These are phyloP conservation scores for Porphyrio hochstetteri DNA, from an alignment of 2,113 vertebrate genomes.

Conservation along the genomic window DNA sequence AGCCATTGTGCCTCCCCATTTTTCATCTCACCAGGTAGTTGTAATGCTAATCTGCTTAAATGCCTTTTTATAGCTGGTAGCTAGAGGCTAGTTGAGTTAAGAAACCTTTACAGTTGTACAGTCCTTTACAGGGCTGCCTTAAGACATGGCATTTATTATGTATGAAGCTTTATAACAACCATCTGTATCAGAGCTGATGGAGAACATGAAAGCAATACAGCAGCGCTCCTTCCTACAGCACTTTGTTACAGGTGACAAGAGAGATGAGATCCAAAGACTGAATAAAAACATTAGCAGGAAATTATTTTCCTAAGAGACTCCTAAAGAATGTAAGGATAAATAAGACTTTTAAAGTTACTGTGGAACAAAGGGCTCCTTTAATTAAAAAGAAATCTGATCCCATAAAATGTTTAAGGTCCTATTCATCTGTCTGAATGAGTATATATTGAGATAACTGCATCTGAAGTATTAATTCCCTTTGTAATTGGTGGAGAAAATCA, in stretches of 20 bases:
- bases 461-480: neutral
- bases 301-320: conserved; percentile 14
- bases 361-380: conserved; percentile 22
- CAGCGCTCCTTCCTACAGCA: neutral
- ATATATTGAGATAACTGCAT: neutral
- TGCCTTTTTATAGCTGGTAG: conserved; percentile 8
- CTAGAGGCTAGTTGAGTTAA: conserved; percentile 5
- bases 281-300: neutral
- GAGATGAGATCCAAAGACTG: neutral
- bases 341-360: neutral
- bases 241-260: conserved; percentile 40
- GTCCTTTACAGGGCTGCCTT: conserved; percentile 1
- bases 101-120: conserved; percentile 19
- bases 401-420: neutral
- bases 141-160: conserved; percentile 22
- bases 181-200: conserved; percentile 15
- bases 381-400: conserved; percentile 21
- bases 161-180: conserved; percentile 32
- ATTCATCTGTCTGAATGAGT: neutral
- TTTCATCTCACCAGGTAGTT: conserved; percentile 33
- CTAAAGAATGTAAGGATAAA: conserved; percentile 6
- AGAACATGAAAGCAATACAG: conserved; percentile 28
- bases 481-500: neutral
- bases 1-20: neutral
- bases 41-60: conserved; percentile 46